Conservation (phyloP, 2,113 vertebrate genomes). For the Oostethus manadensis region DNA sequence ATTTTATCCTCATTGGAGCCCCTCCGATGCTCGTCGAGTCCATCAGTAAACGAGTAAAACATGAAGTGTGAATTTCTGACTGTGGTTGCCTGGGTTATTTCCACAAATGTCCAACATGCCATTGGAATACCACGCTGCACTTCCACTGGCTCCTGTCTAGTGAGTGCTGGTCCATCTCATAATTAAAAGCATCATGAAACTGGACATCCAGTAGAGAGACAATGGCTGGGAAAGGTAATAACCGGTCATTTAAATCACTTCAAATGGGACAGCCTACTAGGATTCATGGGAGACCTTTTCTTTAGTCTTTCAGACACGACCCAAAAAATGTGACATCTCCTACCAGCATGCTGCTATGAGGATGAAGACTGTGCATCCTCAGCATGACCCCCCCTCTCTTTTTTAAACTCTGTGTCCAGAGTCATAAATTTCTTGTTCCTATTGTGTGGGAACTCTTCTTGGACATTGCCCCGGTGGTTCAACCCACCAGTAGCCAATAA, state of each 20-base stretch:
- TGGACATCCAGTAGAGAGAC: conserved; percentile 41
- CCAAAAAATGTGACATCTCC: conserved; percentile 49
- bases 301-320: conserved; percentile 40
- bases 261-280: conserved; percentile 65
- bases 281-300: conserved; percentile 54
- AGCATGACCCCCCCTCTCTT: conserved; percentile 58
- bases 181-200: conserved; percentile 51
- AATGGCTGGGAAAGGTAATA: conserved; percentile 68
- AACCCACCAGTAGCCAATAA: conserved; percentile 75
- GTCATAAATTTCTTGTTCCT: conserved; percentile 78
- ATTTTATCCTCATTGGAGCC: not conserved
- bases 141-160: conserved; percentile 41
- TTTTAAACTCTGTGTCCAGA: conserved; percentile 42
- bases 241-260: conserved; percentile 70
- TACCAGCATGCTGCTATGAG: conserved; percentile 49
- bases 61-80: not conserved
- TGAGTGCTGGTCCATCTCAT: conserved; percentile 43
- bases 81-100: conserved; percentile 44
- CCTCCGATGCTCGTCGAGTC: not conserved
- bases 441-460: conserved; percentile 76
- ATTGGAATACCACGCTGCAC: conserved; percentile 26
- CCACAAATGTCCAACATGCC: conserved; percentile 37
- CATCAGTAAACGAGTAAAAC: not conserved
- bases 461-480: conserved; percentile 69
- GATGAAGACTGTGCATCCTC: conserved; percentile 39